Evolutionary conservation across 2,888 invertebrate genomes (phyloP).

Genomic region (Gibbula magus): DNA sequence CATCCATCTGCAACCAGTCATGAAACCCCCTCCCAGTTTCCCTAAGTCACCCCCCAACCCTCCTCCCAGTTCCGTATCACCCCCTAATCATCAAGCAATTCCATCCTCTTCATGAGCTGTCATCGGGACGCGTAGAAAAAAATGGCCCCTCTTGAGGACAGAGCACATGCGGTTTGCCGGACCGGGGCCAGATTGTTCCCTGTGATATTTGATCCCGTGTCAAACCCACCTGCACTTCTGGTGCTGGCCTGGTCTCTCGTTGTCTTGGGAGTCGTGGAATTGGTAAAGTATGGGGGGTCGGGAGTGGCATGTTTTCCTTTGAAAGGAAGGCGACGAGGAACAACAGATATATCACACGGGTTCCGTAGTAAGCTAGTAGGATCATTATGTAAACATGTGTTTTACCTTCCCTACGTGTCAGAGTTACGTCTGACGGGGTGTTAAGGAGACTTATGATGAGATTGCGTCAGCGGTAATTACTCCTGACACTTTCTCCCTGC

Average conservation of each 20-base stretch:
- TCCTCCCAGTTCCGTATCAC: not conserved
- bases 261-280: not conserved
- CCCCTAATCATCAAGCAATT: slow-evolving; percentile 5
- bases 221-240: not conserved
- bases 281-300: slow-evolving; percentile 13
- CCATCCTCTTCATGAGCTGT: not conserved
- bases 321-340: not conserved
- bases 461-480: not conserved
- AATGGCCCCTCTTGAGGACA: not conserved
- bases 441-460: too few species aligned
- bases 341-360: slow-evolving; percentile 1
- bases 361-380: not conserved
- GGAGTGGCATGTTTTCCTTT: slow-evolving; percentile 11
- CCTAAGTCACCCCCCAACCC: not conserved
- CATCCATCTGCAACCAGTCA: not conserved
- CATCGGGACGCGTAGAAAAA: not conserved
- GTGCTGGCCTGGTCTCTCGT: not conserved
- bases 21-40: not conserved
- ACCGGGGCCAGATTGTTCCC: slow-evolving; percentile 3
- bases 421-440: not conserved
- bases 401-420: not conserved
- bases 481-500: not conserved
- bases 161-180: not conserved
- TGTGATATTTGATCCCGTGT: slow-evolving; percentile 7
- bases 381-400: not conserved